A percentile compares a stretch with the other conserved stretches of the same genome.
phyloP scores from a whole-genome alignment of 2,888 invertebrate genomes.

The Tyria jacobaeae region DNA sequence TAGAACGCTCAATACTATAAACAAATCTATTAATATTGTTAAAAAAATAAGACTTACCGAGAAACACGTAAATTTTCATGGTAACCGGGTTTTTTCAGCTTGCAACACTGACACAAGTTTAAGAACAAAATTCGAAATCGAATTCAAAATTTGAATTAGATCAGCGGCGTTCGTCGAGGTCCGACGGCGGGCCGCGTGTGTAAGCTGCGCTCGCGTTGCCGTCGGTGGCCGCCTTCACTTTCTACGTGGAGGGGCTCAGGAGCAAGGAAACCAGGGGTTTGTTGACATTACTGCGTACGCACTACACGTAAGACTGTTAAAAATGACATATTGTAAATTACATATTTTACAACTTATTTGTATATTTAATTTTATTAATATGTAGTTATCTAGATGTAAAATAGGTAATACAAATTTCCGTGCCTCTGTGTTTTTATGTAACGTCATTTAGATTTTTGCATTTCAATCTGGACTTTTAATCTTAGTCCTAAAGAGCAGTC shows the following conservation, averaged over 20 bases:
- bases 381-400: no score
- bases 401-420: no score
- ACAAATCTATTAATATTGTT: conserved; percentile 13
- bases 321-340: no score
- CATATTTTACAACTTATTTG: conserved; percentile 2
- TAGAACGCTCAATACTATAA: not conserved
- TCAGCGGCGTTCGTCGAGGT: conserved; percentile 76
- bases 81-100: conserved; percentile 57
- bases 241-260: conserved; percentile 81
- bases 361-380: not conserved
- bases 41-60: conserved; percentile 68
- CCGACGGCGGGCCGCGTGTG: conserved; percentile 79
- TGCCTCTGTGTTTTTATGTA: no score
- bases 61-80: conserved; percentile 73
- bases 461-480: no score
- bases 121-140: conserved; percentile 40
- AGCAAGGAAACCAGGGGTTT: conserved; percentile 78
- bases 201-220: conserved; percentile 59
- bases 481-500: no score
- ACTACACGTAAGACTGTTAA: conserved; percentile 32
- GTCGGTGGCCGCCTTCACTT: conserved; percentile 79
- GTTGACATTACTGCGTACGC: conserved; percentile 66
- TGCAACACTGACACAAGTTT: conserved; percentile 73
- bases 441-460: no score
- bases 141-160: conserved; percentile 56